phyloP scores from a whole-genome alignment of 1,140 invertebrate genomes.

The Nylanderia fulva region DNA sequence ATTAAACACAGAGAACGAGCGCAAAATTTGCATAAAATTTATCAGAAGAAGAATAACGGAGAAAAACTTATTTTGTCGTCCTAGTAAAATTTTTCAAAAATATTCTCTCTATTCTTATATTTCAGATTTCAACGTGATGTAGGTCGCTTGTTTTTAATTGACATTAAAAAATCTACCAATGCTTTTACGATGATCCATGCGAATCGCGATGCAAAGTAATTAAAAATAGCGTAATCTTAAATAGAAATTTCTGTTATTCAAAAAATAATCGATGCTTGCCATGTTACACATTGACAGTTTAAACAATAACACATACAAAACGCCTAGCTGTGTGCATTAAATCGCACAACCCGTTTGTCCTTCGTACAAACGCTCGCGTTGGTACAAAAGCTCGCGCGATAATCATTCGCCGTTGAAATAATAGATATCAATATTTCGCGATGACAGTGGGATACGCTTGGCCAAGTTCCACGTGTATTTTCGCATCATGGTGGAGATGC shows the following conservation, averaged over 20 bases:
- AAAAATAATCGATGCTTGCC: conserved; percentile 25
- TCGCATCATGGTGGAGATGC: not conserved
- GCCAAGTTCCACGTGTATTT: conserved; percentile 28
- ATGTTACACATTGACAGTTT: conserved; percentile 40
- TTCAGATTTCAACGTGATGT: not conserved
- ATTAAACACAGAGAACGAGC: not conserved
- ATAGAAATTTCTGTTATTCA: conserved; percentile 30
- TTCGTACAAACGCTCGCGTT: conserved; percentile 33
- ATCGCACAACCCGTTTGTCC: not conserved
- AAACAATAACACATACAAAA: conserved; percentile 35
- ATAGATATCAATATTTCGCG: conserved; percentile 36
- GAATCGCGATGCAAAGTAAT: not conserved
- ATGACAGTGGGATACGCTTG: conserved; percentile 6
- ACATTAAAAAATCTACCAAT: not conserved
- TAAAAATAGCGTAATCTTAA: conserved; percentile 3
- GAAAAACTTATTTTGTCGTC: not conserved
- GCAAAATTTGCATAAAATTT: not conserved
- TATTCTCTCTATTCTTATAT: not conserved
- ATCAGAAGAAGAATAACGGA: not conserved
- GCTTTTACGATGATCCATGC: not conserved
- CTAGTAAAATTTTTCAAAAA: not conserved
- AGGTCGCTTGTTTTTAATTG: not conserved
- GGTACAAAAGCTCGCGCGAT: conserved; percentile 35
- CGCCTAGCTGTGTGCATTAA: conserved; percentile 25
- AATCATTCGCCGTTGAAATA: conserved; percentile 48